phyloP scores from a whole-genome alignment of 2,113 vertebrate species.

The Amphiprion ocellaris region DNA sequence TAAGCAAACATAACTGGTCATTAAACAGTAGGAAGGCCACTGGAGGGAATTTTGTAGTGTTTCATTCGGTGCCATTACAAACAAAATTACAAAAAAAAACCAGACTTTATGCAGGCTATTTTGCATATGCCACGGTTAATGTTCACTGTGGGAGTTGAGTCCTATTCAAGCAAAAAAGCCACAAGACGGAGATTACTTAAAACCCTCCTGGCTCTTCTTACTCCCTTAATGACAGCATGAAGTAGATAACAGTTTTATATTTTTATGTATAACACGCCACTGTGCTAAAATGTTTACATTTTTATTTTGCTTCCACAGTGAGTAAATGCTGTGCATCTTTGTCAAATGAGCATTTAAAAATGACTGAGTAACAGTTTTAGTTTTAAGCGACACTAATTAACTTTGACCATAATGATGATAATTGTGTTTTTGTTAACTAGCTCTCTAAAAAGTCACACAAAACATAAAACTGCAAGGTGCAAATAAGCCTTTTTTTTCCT shows the following conservation, averaged over 20 bases:
- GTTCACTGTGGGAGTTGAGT: conserved; percentile 62
- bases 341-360: conserved; percentile 18
- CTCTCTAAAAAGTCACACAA: not conserved
- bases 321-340: conserved; percentile 7
- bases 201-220: conserved; percentile 58
- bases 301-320: conserved; percentile 18
- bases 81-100: conserved; percentile 19
- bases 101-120: conserved; percentile 37
- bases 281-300: conserved; percentile 10
- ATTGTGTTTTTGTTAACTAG: not conserved
- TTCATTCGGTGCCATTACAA: conserved; percentile 38
- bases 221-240: conserved; percentile 45
- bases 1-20: conserved; percentile 56
- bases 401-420: conserved; percentile 2
- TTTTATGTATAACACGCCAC: conserved; percentile 28
- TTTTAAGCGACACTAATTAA: conserved; percentile 31
- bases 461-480: not conserved
- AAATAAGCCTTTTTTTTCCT: not conserved
- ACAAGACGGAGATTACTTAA: conserved; percentile 65
- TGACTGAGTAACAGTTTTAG: conserved; percentile 1
- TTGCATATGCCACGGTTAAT: conserved; percentile 56
- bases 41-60: conserved; percentile 39
- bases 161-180: conserved; percentile 51
- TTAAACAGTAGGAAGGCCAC: conserved; percentile 53
- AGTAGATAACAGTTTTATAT: conserved; percentile 10